Evolutionary conservation across 2,888 invertebrate genomes (phyloP), one percentile per base, ranked within the genome.

Genomic region (Palloptera scutellata): DNA sequence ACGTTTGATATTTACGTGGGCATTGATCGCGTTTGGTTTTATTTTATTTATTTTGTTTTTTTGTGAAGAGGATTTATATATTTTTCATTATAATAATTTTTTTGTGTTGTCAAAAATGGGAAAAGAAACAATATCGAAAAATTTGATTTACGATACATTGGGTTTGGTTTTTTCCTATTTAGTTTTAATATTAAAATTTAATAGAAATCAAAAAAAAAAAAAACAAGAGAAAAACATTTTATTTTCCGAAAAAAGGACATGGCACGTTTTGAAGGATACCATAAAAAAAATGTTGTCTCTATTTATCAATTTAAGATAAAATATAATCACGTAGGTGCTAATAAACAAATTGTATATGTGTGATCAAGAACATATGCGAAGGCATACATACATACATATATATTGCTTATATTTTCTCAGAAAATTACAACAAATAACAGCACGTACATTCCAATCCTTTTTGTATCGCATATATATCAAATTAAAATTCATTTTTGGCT

Each of bases 81-180:
- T 4, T 30, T 30, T 30, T 30, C 6, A 30, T 30, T 30, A 30
- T 30, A 4, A 30, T 6, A 30, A 4, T 30, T 30, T 30, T 30
- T 73, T 74, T 77, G 77, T 81, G 83, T 83, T 83, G 83, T 83
- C 83, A 83, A 83, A 83, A 83, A 83, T 81, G 82, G 83, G 82
- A 77, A 82, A 83, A 83, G 83, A 83, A 74, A 74, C 74, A 71
- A 51, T 55, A 66, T 57, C n/a, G 68, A 69, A 70, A 76, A 75
- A 65, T 68, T 66, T 68, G 71, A 69, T 68, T 66, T 71, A 68
- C 64, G 70, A 70, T 70, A 72, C 20, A 54, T n/a, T n/a, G 15
- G 48, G n/a, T n/a, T n/a, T n/a, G n/a, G n/a, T n/a, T 48, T 48
- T 15, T 48, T 48, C 48, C 13, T 13, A 48, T 48, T 13, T n/a